Percentiles rank a stretch among this genome's conserved stretches.
phyloP scores from a whole-genome alignment of 2,113 vertebrate genomes.

The Chascanopsetta lugubris region DNA sequence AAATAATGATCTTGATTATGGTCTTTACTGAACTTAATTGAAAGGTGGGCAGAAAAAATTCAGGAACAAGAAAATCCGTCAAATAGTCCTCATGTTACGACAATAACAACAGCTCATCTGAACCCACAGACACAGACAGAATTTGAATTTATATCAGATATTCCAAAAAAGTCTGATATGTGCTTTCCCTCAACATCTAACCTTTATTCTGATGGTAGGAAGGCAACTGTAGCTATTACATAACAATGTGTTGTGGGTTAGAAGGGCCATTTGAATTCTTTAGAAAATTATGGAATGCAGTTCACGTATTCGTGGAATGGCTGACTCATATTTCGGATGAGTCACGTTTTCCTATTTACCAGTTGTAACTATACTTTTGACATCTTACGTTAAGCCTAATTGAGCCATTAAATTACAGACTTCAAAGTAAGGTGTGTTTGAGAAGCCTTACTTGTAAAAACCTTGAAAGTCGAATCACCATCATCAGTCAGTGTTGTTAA shows the following conservation, averaged over 20 bases:
- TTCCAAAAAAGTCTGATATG: background rate
- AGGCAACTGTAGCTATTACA: background rate
- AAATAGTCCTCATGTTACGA: conserved; percentile 3
- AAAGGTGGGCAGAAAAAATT: background rate
- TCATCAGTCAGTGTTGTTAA: background rate
- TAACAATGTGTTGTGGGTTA: background rate
- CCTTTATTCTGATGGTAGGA: background rate
- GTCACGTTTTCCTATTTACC: background rate
- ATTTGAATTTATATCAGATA: background rate
- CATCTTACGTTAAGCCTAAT: background rate
- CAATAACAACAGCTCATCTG: background rate
- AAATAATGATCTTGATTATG: background rate
- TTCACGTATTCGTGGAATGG: background rate
- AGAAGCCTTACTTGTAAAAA: too few species aligned
- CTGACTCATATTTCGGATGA: background rate
- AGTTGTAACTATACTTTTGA: background rate
- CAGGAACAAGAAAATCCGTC: background rate
- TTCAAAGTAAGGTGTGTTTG: background rate
- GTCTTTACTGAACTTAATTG: background rate
- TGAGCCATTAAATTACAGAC: background rate
- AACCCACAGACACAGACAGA: background rate
- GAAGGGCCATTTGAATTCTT: background rate
- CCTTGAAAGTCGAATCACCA: too few species aligned
- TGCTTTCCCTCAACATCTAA: background rate
- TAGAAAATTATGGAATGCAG: background rate